Evolutionary conservation across 2,888 invertebrate genomes (phyloP).

Genomic region (Anthophora plumipes): DNA sequence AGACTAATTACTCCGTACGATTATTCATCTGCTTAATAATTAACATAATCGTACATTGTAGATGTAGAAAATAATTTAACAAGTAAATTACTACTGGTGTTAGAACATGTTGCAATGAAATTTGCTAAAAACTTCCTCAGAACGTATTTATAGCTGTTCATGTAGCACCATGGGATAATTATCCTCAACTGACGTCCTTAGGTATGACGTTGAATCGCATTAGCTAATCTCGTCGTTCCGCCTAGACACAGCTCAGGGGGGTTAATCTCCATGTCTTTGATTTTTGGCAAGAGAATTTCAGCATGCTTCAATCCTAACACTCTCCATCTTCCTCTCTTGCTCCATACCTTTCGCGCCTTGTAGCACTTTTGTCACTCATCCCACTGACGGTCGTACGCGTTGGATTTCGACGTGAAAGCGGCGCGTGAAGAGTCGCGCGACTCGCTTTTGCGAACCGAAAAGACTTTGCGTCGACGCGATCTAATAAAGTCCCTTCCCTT

Average conservation of each 20-base stretch:
- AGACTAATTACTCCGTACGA: too few species aligned
- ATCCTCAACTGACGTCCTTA: conserved; percentile 57
- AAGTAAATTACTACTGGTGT: too few species aligned
- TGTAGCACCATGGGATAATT: conserved; percentile 48
- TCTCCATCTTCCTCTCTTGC: conserved; percentile 7
- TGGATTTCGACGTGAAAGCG: conserved; percentile 65
- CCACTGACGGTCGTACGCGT: conserved; percentile 31
- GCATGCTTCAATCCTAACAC: conserved; percentile 46
- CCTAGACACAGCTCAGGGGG: conserved; percentile 51
- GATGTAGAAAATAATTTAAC: too few species aligned
- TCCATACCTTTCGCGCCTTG: conserved; percentile 30
- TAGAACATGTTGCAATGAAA: too few species aligned
- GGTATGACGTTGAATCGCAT: conserved; percentile 71
- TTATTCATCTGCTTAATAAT: too few species aligned
- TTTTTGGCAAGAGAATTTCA: conserved; percentile 78
- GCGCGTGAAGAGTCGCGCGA: conserved; percentile 64
- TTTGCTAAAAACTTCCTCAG: too few species aligned
- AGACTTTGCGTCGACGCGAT: conserved; percentile 78
- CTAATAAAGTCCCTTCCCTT: conserved; percentile 80
- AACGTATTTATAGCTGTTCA: conserved; percentile 6
- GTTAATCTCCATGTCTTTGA: conserved; percentile 83
- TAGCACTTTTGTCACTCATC: conserved; percentile 53
- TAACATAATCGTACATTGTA: too few species aligned
- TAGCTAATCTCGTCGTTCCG: conserved; percentile 73
- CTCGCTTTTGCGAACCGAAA: conserved; percentile 71